Base-by-base conservation (phyloP, 2,797 vertebrate genomes). In the Linurgus olivaceus region DNA sequence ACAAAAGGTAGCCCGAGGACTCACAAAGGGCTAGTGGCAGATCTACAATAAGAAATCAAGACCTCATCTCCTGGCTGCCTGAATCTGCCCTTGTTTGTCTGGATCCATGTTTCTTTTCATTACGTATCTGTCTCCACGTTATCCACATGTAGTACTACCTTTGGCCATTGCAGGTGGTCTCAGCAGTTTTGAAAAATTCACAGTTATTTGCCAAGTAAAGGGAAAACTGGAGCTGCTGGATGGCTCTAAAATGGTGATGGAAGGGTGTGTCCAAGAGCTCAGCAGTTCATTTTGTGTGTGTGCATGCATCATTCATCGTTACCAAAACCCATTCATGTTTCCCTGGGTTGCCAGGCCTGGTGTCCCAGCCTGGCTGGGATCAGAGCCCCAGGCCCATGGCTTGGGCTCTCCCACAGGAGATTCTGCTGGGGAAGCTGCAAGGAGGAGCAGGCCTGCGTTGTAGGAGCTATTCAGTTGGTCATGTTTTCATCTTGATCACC, bases 41-140 rank as follows among this genome's bases (percentile, higher is more conserved):
- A 50, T 55, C 33, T 70, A 7, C 70, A 71, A 3, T 67, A 33
- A 57, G 57, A 63, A 80, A 38, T 65, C 37, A 50, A 73, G 68
- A 33, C 29, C 15, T 54, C 20, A 28, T 38, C 42, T 58, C 51
- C 31, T 59, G 37, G 42, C 73, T 86, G 18, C 26, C 16, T 52
- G 48, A 73, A 38, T 81, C 58, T 81, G 28, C 44, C 79, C 35
- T 61, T 1, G 1, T 71, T 76, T 89, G 9, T 67, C n/a, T 35
- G 38, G 16, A 28, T 63, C 28, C 15, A 2, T 78, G 61, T 42
- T 73, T 23, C 29, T 42, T 21, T 68, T 48, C 37, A 37, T 73
- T 42, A 38, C 15, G 0, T 13, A 0, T 33, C 13, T 79, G 14
- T 82, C 14, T 58, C 19, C 31, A 14, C 1, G 0, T 23, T 38